Evolutionary conservation across 2,113 vertebrate genomes (phyloP).

Genomic region (Erythrocebus patas): DNA sequence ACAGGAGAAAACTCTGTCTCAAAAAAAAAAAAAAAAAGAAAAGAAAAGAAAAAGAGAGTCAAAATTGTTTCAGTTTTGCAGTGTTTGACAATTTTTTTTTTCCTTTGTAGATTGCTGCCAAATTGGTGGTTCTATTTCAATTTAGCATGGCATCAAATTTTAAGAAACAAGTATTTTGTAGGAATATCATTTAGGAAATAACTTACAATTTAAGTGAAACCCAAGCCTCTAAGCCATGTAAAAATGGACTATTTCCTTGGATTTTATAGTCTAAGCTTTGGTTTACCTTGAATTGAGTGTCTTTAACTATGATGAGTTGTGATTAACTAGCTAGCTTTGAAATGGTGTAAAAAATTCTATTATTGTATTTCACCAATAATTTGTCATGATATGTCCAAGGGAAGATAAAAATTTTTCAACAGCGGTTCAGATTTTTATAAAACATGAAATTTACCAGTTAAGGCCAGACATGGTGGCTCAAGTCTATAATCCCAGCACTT

Average conservation of each 20-base stretch:
- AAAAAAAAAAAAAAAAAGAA: background rate
- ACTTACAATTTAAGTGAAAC: constrained; percentile 43
- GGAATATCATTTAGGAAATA: constrained; percentile 5
- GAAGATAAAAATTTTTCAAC: constrained; percentile 27
- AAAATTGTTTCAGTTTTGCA: background rate
- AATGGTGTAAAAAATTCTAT: background rate
- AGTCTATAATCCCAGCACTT: too few species aligned
- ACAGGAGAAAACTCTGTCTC: too few species aligned
- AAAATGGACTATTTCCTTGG: constrained; percentile 30
- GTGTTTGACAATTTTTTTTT: background rate
- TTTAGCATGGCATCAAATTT: constrained; percentile 18
- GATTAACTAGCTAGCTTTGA: constrained; percentile 22
- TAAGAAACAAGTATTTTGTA: background rate
- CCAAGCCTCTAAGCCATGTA: background rate
- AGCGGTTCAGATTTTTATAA: background rate
- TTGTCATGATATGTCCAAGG: background rate
- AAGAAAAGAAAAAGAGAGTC: background rate
- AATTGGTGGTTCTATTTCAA: background rate
- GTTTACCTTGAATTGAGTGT: background rate
- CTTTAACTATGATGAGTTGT: background rate
- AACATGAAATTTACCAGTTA: background rate
- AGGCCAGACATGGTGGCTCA: too few species aligned
- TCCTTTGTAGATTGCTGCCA: background rate
- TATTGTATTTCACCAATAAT: background rate
- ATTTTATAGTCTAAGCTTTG: constrained; percentile 1